Evolutionary conservation across 2,113 vertebrate genomes (phyloP), one percentile per base, ranked within the genome.

Genomic region (Heterochromis multidens): DNA sequence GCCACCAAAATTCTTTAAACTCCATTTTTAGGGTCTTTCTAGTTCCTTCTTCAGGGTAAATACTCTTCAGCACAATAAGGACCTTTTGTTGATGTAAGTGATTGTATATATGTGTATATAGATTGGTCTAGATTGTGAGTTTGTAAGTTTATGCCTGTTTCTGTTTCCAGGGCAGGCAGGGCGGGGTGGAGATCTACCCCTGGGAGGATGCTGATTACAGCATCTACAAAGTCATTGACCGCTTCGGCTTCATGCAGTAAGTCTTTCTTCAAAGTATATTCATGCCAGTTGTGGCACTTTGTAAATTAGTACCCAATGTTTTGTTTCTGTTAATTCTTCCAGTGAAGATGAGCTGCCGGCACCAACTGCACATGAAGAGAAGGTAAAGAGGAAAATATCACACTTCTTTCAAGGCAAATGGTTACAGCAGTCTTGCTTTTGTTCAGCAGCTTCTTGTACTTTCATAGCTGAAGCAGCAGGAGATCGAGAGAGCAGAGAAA

Each of bases 211-310:
- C 96, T 0, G 93, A 97, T 90, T 97, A 97, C 91, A 93, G 88
- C 0, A 94, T 98, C 67, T 97, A 96, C 86, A 97, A 97, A 94
- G 96, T 98, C 91, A 97, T 96, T 4, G 97, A 98, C 92, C 97
- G 97, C 77, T 97, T 98, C 57, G 97, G 97, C 88, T 98, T 97
- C 94, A 93, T 97, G 90, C 97, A 97, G 97, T 97, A 96, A 97
- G 97, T 72, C 63, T 70, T 14, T 12, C 0, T 46, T 29, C 67
- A 7, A 29, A 49, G 43, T 29, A 13, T 49, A 29, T 23, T 40
- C 21, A 11, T 2, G 46, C 37, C 31, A 12, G 35, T 8, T n/a
- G n/a, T n/a, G n/a, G n/a, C n/a, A 4, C 8, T 3, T 3, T 10
- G 4, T 35, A 10, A 17, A 1, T 52, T 25, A 70, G 19, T 63